Percentiles rank a stretch among this genome's conserved stretches.
Conservation (phyloP, 1,140 invertebrate species). For the Megalopta genalis region DNA sequence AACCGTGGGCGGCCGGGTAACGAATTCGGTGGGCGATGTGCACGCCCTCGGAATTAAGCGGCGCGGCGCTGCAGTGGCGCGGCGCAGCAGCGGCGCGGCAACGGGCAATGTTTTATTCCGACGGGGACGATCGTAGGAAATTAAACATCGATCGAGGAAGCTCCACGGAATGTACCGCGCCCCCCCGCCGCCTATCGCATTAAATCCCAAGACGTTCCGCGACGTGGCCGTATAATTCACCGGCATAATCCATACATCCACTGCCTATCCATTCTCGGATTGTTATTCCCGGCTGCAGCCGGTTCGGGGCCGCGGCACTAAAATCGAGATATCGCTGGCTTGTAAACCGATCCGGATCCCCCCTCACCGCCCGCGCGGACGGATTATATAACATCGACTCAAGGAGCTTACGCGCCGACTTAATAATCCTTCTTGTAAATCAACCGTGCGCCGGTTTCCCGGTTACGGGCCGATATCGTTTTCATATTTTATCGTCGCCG, state of each 20-base stretch:
- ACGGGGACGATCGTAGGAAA: constrained; percentile 39
- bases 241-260: constrained; percentile 62
- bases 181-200: constrained; percentile 39
- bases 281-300: constrained; percentile 54
- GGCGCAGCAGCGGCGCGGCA: background rate
- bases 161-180: constrained; percentile 15
- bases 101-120: constrained; percentile 34
- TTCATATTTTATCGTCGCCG: constrained; percentile 30
- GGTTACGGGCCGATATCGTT: constrained; percentile 26
- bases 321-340: constrained; percentile 63
- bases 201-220: constrained; percentile 55
- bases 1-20: background rate
- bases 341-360: constrained; percentile 55
- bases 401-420: constrained; percentile 58
- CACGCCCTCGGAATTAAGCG: constrained; percentile 20
- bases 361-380: constrained; percentile 25
- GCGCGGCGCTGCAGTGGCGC: background rate
- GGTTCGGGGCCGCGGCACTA: constrained; percentile 36
- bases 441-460: background rate
- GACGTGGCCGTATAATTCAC: constrained; percentile 57
- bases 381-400: constrained; percentile 57
- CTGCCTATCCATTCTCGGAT: constrained; percentile 59
- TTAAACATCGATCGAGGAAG: constrained; percentile 53
- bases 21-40: constrained; percentile 11
- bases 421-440: constrained; percentile 62